A percentile compares a stretch with the other conserved stretches of the same genome.
Evolutionary conservation across 2,797 vertebrate species (phyloP).

Genomic region (Sebastes oblongus): DNA sequence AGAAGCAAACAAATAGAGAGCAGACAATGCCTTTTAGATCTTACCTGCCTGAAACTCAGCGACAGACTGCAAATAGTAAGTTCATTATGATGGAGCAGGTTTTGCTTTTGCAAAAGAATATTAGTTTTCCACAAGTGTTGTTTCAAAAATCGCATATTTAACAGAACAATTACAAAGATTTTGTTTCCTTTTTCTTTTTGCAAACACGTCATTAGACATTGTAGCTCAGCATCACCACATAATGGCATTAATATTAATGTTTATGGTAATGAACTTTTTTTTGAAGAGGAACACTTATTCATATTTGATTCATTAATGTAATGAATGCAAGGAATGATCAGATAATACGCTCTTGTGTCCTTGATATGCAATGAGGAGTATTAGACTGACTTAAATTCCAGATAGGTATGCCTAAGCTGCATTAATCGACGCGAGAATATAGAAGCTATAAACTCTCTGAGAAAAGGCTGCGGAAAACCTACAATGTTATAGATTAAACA

Average conservation of each 20-base stretch:
- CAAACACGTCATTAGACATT: constrained; percentile 59
- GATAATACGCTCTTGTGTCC: constrained; percentile 78
- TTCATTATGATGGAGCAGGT: constrained; percentile 38
- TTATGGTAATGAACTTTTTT: constrained; percentile 78
- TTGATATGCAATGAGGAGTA: constrained; percentile 76
- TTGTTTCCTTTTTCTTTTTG: constrained; percentile 27
- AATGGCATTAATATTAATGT: constrained; percentile 83
- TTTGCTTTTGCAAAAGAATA: constrained; percentile 23
- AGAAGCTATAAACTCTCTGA: constrained; percentile 68
- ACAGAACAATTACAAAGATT: constrained; percentile 16
- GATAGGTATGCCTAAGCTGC: constrained; percentile 76
- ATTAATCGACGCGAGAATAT: constrained; percentile 74
- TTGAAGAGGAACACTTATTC: constrained; percentile 77
- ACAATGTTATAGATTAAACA: constrained; percentile 81
- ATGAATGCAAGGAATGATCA: constrained; percentile 83
- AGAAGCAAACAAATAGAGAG: constrained; percentile 74
- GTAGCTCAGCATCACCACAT: constrained; percentile 65
- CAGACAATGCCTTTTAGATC: constrained; percentile 51
- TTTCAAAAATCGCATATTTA: neutral
- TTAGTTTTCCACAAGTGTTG: neutral
- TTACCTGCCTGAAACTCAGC: constrained; percentile 43
- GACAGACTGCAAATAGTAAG: constrained; percentile 40
- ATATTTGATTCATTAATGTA: constrained; percentile 85
- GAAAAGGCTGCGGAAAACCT: constrained; percentile 67
- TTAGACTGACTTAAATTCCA: constrained; percentile 70